phyloP scores from a whole-genome alignment of 2,113 vertebrate genomes.

The Pituophis catenifer region DNA sequence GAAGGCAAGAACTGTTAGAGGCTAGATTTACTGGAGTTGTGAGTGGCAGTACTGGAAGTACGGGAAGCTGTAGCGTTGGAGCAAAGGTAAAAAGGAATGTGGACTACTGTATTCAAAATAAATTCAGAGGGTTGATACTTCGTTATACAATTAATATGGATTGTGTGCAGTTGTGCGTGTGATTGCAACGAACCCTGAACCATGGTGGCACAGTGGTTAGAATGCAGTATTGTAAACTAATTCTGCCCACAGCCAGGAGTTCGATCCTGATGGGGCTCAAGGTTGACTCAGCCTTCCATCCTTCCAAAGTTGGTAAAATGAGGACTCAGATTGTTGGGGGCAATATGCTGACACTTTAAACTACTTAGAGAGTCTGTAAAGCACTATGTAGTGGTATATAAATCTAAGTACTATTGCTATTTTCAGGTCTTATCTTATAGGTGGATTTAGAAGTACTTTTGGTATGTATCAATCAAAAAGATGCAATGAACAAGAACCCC shows the following conservation, averaged over 20 bases:
- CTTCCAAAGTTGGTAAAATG: not conserved
- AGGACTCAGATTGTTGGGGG: not conserved
- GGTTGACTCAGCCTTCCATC: not conserved
- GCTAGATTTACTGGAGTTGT: constrained; percentile 96
- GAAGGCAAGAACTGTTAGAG: constrained; percentile 96
- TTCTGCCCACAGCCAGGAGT: not conserved
- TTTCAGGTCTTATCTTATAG: not conserved
- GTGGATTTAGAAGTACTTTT: not conserved
- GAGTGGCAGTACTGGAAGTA: constrained; percentile 94
- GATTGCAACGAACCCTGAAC: not conserved
- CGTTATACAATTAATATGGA: not conserved
- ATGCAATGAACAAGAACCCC: not conserved
- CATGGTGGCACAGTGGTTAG: not conserved
- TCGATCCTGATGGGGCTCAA: not conserved
- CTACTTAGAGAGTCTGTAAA: not conserved
- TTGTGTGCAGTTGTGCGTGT: not conserved
- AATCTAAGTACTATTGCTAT: not conserved
- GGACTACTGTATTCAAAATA: not conserved
- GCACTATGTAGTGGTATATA: not conserved
- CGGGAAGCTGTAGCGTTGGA: constrained; percentile 93
- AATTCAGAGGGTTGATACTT: not conserved
- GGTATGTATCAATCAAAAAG: not conserved
- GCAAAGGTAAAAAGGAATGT: constrained; percentile 84
- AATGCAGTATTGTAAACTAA: not conserved
- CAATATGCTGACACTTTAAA: not conserved